phyloP scores from a whole-genome alignment of 2,797 vertebrate genomes.

The Microcaecilia unicolor region DNA sequence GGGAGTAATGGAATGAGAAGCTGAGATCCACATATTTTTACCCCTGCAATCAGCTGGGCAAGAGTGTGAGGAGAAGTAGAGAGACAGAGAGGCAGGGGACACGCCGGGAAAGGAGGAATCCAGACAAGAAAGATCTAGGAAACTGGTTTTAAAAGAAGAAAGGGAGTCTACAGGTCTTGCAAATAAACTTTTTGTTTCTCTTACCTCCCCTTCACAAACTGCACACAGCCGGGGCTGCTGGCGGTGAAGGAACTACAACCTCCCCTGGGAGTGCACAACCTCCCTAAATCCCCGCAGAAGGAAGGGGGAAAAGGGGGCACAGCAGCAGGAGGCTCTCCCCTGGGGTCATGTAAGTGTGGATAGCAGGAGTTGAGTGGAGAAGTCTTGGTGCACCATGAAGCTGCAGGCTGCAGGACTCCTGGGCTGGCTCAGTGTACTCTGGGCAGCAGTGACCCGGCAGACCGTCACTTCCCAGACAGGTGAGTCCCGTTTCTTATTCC shows the following conservation, averaged over 20 bases:
- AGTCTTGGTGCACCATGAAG: constrained; percentile 31
- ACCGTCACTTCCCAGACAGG: constrained; percentile 36
- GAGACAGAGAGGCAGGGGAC: no score
- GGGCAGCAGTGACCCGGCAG: constrained; percentile 29
- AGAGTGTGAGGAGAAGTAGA: no score
- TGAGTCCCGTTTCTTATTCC: constrained; percentile 9
- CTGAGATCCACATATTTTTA: no score
- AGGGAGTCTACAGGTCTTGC: no score
- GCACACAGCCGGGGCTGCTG: constrained; percentile 17
- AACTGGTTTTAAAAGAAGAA: no score
- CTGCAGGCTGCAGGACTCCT: constrained; percentile 23
- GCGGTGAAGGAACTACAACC: neutral
- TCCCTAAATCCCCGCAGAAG: constrained; percentile 18
- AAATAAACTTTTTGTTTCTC: no score
- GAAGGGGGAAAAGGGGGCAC: constrained; percentile 10
- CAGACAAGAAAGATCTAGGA: no score
- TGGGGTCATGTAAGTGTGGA: constrained; percentile 40
- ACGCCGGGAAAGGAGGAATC: no score
- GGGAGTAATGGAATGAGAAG: constrained; percentile 14
- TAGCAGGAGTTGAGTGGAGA: constrained; percentile 11
- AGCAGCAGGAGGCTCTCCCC: constrained; percentile 26
- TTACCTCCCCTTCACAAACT: no score
- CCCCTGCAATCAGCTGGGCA: no score
- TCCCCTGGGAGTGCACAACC: no score
- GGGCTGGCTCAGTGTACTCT: constrained; percentile 34